A percentile compares a stretch with the other conserved stretches of the same genome.
phyloP scores from a whole-genome alignment of 2,797 vertebrate genomes.

The Cephalopachus bancanus region DNA sequence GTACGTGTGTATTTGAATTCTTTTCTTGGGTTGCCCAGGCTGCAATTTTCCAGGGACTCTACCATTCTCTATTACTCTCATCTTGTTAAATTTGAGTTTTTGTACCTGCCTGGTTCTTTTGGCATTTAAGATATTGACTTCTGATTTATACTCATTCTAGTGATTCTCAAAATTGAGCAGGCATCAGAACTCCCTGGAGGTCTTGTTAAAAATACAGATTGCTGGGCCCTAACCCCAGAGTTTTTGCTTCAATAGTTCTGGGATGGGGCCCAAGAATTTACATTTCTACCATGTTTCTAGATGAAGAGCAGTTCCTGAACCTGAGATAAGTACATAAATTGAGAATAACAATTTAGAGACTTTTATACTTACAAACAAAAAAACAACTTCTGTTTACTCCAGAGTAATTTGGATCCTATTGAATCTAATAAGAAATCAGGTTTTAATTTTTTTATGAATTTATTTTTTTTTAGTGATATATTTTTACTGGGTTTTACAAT shows the following conservation, averaged over 20 bases:
- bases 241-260: no score
- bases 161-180: background rate
- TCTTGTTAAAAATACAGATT: background rate
- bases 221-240: no score
- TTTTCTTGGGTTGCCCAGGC: background rate
- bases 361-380: conserved; percentile 4
- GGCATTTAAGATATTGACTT: conserved; percentile 7
- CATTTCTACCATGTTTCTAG: background rate
- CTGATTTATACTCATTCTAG: background rate
- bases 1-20: background rate
- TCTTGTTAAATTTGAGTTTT: conserved; percentile 25
- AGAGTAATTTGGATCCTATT: background rate
- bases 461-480: conserved; percentile 38
- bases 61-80: background rate
- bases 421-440: no score
- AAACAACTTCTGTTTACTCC: background rate
- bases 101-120: background rate
- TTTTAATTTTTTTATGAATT: background rate
- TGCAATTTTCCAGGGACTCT: background rate
- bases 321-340: background rate
- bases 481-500: conserved; percentile 52
- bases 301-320: background rate
- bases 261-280: background rate
- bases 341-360: conserved; percentile 14
- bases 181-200: background rate